phyloP scores from a whole-genome alignment of 2,888 invertebrate genomes.

The Formica aserva region DNA sequence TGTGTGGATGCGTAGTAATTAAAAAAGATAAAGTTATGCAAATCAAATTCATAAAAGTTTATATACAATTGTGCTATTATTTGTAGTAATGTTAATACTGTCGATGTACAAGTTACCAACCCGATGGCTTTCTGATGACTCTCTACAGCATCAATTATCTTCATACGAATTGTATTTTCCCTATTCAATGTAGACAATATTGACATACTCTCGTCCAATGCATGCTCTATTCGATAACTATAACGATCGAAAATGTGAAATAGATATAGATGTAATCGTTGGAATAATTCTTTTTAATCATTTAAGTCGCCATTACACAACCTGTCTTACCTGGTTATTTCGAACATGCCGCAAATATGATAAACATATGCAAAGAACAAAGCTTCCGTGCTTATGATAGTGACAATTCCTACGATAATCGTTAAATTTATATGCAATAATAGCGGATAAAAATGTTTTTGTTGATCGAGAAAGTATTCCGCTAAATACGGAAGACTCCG shows the following conservation, averaged over 20 bases:
- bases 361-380: conserved; percentile 15
- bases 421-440: neutral
- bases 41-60: neutral
- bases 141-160: conserved; percentile 23
- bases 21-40: neutral
- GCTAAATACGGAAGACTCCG: neutral
- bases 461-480: conserved; percentile 40
- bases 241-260: neutral
- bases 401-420: neutral
- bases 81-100: neutral
- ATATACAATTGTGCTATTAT: neutral
- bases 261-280: neutral
- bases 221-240: conserved; percentile 32
- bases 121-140: conserved; percentile 35
- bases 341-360: conserved; percentile 49
- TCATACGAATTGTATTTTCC: neutral
- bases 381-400: conserved; percentile 15
- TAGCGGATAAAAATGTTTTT: conserved; percentile 35
- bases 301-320: neutral
- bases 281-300: neutral
- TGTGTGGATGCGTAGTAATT: neutral
- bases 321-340: conserved; percentile 36
- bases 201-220: neutral
- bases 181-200: neutral
- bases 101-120: conserved; percentile 40